Conservation (phyloP, 2,113 vertebrate genomes). For the Tyto alba region DNA sequence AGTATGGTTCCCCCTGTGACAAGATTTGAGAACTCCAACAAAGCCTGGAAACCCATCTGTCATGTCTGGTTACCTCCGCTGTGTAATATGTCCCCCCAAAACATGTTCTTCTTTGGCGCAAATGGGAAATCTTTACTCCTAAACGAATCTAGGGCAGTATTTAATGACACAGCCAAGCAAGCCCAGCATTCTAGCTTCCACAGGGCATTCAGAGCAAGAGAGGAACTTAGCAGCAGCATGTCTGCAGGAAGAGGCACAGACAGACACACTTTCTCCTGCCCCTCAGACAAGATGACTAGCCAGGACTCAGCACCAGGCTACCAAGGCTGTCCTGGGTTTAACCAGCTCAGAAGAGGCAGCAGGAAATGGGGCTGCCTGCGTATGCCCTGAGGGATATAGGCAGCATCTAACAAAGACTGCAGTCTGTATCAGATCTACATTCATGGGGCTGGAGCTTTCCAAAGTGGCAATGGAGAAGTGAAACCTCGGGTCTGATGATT, state of each 20-base stretch:
- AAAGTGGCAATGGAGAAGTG: not conserved
- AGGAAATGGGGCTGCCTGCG: not conserved
- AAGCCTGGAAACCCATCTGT: not conserved
- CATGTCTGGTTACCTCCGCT: not conserved
- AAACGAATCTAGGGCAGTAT: not conserved
- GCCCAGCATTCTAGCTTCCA: not conserved
- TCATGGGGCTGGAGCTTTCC: not conserved
- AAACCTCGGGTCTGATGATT: not conserved
- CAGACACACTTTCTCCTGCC: not conserved
- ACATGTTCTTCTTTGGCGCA: not conserved
- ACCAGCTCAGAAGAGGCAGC: not conserved
- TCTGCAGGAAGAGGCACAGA: not conserved
- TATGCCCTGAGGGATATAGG: not conserved
- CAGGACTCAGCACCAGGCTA: not conserved
- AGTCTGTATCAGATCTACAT: not conserved
- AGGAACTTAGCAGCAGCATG: accelerated
- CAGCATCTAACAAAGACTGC: not conserved
- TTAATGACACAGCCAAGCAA: not conserved
- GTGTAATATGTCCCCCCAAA: not conserved
- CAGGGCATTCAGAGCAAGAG: not conserved
- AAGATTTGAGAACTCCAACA: conserved; percentile 2
- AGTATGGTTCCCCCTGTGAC: not conserved
- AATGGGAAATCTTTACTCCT: not conserved
- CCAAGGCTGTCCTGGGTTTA: not conserved
- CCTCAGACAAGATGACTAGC: not conserved